Evolutionary conservation across 1,140 invertebrate species (phyloP).

Genomic region (Conus ventricosus): DNA sequence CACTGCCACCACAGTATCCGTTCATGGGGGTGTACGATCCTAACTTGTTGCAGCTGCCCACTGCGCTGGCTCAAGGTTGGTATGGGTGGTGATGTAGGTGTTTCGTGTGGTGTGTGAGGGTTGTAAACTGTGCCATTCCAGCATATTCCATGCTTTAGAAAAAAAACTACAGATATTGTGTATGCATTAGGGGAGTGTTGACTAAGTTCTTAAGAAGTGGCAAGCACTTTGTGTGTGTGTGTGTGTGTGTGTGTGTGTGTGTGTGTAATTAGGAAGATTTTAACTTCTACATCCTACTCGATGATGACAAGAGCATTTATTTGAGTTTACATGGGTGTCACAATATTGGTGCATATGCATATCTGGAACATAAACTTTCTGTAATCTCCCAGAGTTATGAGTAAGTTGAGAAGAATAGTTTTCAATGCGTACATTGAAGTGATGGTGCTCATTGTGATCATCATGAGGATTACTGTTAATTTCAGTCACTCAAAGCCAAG

Average conservation of each 20-base stretch:
- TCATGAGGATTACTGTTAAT: background rate
- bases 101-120: background rate
- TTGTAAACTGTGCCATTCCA: no score
- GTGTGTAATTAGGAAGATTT: background rate
- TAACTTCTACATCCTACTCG: no score
- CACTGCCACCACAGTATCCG: background rate
- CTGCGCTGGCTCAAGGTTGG: slow-evolving; percentile 89
- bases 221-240: background rate
- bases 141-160: no score
- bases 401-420: no score
- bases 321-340: no score
- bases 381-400: no score
- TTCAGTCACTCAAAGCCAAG: no score
- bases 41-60: slow-evolving; percentile 93
- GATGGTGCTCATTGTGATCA: background rate
- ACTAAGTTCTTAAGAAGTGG: no score
- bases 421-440: no score
- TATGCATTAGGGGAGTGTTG: background rate
- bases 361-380: no score
- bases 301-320: no score
- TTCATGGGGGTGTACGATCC: slow-evolving; percentile 80
- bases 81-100: background rate
- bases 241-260: background rate
- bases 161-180: background rate
- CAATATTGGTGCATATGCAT: no score